phyloP scores from a whole-genome alignment of 2,888 invertebrate species.

The Opisthograptis luteolata region DNA sequence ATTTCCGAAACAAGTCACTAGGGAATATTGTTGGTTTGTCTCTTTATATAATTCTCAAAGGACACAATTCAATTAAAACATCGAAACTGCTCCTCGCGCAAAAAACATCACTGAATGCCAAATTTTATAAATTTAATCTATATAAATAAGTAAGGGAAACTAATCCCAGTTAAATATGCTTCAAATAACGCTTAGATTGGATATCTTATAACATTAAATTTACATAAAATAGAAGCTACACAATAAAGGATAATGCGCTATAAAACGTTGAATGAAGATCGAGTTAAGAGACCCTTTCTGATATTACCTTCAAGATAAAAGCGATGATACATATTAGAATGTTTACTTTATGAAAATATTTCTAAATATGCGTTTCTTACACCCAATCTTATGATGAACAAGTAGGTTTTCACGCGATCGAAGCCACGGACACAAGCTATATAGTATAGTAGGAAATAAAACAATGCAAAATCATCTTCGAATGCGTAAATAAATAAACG shows the following conservation, averaged over 20 bases:
- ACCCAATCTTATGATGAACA: no score
- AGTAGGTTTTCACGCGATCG: no score
- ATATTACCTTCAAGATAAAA: constrained; percentile 4
- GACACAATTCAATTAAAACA: not conserved
- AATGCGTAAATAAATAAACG: no score
- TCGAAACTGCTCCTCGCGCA: not conserved
- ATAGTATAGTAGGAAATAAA: no score
- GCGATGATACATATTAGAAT: constrained; percentile 1
- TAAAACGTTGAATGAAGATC: constrained; percentile 7
- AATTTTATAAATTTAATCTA: no score
- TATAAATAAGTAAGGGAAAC: no score
- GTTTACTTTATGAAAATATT: not conserved
- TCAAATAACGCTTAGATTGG: not conserved
- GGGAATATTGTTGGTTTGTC: no score
- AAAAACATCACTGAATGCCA: no score
- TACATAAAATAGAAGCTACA: constrained; percentile 5
- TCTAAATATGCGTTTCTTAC: not conserved
- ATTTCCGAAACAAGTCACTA: no score
- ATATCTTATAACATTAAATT: constrained; percentile 6
- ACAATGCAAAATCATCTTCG: no score
- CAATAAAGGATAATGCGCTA: constrained; percentile 13
- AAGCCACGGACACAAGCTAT: no score
- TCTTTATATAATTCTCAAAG: not conserved
- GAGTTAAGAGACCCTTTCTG: not conserved
- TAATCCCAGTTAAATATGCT: no score